Evolutionary conservation across 2,113 vertebrate species (phyloP).

Genomic region (Sinocyclocheilus maitianheensis): DNA sequence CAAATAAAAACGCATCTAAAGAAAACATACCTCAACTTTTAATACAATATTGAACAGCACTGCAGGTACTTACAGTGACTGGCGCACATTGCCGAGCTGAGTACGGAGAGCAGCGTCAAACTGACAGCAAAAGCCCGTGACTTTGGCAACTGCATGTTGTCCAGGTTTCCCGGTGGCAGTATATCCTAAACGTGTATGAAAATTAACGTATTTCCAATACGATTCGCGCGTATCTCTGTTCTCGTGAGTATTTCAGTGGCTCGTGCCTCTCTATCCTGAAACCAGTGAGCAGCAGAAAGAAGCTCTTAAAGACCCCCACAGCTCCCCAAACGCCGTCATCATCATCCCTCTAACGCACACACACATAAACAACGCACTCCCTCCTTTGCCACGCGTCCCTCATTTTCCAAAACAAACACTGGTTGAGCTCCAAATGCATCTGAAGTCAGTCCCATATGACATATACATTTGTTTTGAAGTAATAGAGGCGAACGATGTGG

Average conservation of each 20-base stretch:
- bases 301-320: constrained; percentile 57
- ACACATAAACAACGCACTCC: neutral
- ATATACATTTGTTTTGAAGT: neutral
- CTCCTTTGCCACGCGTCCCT: constrained; percentile 47
- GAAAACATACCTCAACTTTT: neutral
- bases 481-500: constrained; percentile 4
- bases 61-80: constrained; percentile 70
- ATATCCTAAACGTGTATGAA: constrained; percentile 42
- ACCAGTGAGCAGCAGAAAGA: constrained; percentile 46
- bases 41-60: neutral
- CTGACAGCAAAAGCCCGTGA: constrained; percentile 50
- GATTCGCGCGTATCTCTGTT: neutral
- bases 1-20: neutral
- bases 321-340: constrained; percentile 51
- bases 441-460: constrained; percentile 15
- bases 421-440: constrained; percentile 34
- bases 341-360: constrained; percentile 44
- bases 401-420: constrained; percentile 40
- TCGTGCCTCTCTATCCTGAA: constrained; percentile 23
- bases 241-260: constrained; percentile 29
- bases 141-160: constrained; percentile 58
- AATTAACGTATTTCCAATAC: constrained; percentile 47
- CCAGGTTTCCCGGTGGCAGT: constrained; percentile 27
- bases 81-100: constrained; percentile 69
- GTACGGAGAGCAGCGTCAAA: constrained; percentile 57